Evolutionary conservation across 2,113 vertebrate species (phyloP).

Genomic region (Saguinus imperator): DNA sequence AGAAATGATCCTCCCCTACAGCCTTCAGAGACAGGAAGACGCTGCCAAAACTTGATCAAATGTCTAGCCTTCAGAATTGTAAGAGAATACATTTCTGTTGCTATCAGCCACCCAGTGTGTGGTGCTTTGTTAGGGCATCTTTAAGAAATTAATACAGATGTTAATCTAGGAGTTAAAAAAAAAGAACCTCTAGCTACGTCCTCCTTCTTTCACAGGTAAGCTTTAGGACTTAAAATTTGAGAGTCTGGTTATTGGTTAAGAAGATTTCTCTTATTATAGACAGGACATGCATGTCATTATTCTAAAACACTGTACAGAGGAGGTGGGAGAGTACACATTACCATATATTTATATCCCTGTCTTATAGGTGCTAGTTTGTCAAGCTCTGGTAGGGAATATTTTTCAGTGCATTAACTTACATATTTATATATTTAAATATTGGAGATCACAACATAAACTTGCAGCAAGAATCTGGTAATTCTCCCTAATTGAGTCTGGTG

Average conservation of each 20-base stretch:
- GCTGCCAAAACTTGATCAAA: background rate
- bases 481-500: background rate
- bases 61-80: background rate
- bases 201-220: background rate
- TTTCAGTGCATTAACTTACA: background rate
- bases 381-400: background rate
- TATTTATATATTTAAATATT: constrained; percentile 3
- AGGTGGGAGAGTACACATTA: background rate
- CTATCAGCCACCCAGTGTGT: background rate
- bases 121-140: background rate
- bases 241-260: background rate
- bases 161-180: background rate
- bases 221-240: background rate
- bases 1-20: background rate
- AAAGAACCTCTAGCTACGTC: accelerated
- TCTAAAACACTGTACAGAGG: background rate
- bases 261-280: background rate
- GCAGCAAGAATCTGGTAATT: background rate
- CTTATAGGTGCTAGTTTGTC: background rate
- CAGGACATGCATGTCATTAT: background rate
- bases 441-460: background rate
- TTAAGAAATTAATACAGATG: background rate
- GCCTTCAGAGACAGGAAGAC: background rate
- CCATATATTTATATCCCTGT: background rate
- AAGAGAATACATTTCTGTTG: background rate